phyloP scores from a whole-genome alignment of 2,113 vertebrate genomes.

The Notechis scutatus region DNA sequence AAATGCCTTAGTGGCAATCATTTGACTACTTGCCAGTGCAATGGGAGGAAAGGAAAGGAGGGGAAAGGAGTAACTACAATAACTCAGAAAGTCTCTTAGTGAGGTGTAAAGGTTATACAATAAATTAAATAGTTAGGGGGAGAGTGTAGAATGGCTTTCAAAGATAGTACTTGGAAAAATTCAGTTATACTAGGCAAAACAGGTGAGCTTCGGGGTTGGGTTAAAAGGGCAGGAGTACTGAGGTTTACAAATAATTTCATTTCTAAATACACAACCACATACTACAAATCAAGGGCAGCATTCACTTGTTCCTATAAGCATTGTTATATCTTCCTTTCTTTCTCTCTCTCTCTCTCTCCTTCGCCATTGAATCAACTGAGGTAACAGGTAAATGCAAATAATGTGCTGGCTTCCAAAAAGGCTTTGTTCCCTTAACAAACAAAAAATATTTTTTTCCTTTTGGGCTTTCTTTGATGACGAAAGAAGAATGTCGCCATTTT shows the following conservation, averaged over 20 bases:
- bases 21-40: slow-evolving; percentile 45
- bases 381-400: neutral
- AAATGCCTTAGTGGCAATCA: slow-evolving; percentile 45
- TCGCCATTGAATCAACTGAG: neutral
- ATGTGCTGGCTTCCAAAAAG: neutral
- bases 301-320: neutral
- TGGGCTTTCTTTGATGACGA: neutral
- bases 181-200: neutral
- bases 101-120: slow-evolving; percentile 30
- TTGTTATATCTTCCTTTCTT: neutral
- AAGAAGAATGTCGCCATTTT: neutral
- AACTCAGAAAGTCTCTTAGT: slow-evolving; percentile 49
- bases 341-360: neutral
- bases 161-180: neutral
- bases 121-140: slow-evolving; percentile 40
- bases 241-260: neutral
- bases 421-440: neutral
- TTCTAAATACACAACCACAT: neutral
- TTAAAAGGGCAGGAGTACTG: neutral
- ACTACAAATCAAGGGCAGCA: neutral
- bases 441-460: neutral
- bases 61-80: slow-evolving; percentile 52
- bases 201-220: neutral
- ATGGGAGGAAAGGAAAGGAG: slow-evolving; percentile 35
- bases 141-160: slow-evolving; percentile 18